Evolutionary conservation across 2,888 invertebrate species (phyloP).

Genomic region (Hirtodrosophila histrioides): DNA sequence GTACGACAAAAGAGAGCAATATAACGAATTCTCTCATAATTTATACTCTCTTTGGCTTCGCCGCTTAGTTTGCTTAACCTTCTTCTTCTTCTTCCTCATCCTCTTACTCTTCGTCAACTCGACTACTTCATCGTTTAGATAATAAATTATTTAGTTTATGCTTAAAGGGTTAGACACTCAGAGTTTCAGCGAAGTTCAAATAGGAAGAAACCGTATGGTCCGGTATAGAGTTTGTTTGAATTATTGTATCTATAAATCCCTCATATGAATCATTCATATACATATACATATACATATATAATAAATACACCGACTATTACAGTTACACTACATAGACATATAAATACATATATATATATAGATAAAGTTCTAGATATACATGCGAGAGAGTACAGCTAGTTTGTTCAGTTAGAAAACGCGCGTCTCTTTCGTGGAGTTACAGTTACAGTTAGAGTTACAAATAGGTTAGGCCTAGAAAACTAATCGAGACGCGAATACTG

Average conservation of each 20-base stretch:
- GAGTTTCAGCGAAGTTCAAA: background rate
- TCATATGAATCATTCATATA: conserved; percentile 40
- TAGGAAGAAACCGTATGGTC: too few species aligned
- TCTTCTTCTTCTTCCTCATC: conserved; percentile 1
- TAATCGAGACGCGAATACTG: conserved; percentile 40
- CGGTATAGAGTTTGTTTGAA: conserved; percentile 1
- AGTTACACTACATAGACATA: conserved; percentile 54
- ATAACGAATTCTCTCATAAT: background rate
- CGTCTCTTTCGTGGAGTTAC: conserved; percentile 27
- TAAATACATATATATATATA: conserved; percentile 21
- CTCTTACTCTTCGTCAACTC: conserved; percentile 1
- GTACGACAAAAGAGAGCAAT: background rate
- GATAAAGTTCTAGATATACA: conserved; percentile 34
- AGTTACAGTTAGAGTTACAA: conserved; percentile 39
- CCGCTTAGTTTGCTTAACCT: conserved; percentile 3
- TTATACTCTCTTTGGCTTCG: conserved; percentile 1
- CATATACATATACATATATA: conserved; percentile 8
- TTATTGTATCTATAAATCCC: conserved; percentile 24
- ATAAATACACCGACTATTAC: conserved; percentile 57
- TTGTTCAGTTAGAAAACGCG: conserved; percentile 71
- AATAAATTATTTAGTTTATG: background rate
- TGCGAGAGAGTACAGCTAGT: conserved; percentile 64
- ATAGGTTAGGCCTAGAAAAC: conserved; percentile 32
- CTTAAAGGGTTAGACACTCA: too few species aligned
- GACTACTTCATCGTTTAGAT: too few species aligned